These are phyloP conservation scores for Drosophila insularis DNA, from an alignment of 1,140 invertebrate genomes.

Conservation along the genomic window DNA sequence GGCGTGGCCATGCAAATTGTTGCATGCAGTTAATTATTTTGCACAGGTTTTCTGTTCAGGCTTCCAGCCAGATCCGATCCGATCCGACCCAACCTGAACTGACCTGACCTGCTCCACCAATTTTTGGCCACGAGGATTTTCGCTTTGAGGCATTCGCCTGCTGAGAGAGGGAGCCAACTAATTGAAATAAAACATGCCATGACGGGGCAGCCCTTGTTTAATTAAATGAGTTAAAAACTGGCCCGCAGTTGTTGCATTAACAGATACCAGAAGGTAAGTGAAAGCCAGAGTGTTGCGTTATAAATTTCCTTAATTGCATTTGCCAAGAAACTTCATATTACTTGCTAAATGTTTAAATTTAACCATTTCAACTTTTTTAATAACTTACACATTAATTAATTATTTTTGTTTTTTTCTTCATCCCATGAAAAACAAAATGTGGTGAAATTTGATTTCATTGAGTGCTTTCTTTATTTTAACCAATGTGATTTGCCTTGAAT, in stretches of 20 bases:
- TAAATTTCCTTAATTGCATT: conserved; percentile 9
- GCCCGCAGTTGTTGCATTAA: conserved; percentile 29
- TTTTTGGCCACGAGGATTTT: conserved; percentile 30
- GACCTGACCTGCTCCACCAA: neutral
- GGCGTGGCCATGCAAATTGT: conserved; percentile 72
- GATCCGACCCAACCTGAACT: neutral
- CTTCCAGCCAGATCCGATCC: conserved; percentile 32
- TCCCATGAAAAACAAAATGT: no score
- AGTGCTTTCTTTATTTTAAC: no score
- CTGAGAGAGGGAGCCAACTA: conserved; percentile 48
- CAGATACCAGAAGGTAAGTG: neutral
- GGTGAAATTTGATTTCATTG: no score
- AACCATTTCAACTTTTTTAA: no score
- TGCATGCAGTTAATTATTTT: conserved; percentile 80
- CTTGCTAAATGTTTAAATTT: neutral
- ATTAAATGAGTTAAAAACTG: conserved; percentile 66
- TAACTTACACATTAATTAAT: no score
- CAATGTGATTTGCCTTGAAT: no score
- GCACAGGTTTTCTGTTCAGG: conserved; percentile 66
- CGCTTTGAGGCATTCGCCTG: conserved; percentile 28
- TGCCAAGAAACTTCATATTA: neutral
- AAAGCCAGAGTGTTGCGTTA: neutral
- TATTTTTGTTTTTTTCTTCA: no score
- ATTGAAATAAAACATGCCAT: conserved; percentile 72
- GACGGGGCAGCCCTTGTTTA: conserved; percentile 32